phyloP scores from a whole-genome alignment of 1,140 invertebrate genomes.

The Patella vulgata region DNA sequence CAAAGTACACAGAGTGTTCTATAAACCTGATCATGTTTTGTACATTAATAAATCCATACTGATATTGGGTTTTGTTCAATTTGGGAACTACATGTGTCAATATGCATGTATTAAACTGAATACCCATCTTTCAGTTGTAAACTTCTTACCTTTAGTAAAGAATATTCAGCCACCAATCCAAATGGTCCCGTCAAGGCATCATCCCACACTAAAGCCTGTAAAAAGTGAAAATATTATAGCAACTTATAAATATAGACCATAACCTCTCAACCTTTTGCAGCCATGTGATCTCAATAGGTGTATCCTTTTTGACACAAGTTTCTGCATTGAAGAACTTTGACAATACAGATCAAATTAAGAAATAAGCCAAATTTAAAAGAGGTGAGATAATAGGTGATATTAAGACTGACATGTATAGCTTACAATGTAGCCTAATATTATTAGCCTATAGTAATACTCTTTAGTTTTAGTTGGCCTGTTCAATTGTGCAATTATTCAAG shows the following conservation, averaged over 20 bases:
- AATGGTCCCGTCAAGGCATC: constrained; percentile 87
- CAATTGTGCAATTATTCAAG: too few species aligned
- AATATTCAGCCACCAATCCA: constrained; percentile 85
- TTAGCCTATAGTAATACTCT: too few species aligned
- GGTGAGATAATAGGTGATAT: background rate
- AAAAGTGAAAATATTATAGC: constrained; percentile 28
- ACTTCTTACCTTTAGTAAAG: constrained; percentile 75
- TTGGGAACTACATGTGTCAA: too few species aligned
- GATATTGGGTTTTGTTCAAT: too few species aligned
- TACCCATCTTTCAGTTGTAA: too few species aligned
- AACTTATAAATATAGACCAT: background rate
- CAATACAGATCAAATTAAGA: background rate
- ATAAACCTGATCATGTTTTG: too few species aligned
- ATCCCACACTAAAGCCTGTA: constrained; percentile 89
- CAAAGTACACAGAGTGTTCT: too few species aligned
- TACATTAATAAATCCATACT: too few species aligned
- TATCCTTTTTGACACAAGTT: too few species aligned
- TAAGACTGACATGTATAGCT: background rate
- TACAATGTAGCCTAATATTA: too few species aligned
- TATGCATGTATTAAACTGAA: too few species aligned
- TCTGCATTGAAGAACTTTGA: background rate
- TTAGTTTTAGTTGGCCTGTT: too few species aligned
- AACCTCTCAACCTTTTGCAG: background rate
- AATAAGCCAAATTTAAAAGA: background rate
- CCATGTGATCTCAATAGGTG: background rate